A percentile compares a stretch with the other conserved stretches of the same genome.
These are phyloP conservation scores for Danio tinwini DNA, from an alignment of 2,797 vertebrate species.

Conservation along the genomic window DNA sequence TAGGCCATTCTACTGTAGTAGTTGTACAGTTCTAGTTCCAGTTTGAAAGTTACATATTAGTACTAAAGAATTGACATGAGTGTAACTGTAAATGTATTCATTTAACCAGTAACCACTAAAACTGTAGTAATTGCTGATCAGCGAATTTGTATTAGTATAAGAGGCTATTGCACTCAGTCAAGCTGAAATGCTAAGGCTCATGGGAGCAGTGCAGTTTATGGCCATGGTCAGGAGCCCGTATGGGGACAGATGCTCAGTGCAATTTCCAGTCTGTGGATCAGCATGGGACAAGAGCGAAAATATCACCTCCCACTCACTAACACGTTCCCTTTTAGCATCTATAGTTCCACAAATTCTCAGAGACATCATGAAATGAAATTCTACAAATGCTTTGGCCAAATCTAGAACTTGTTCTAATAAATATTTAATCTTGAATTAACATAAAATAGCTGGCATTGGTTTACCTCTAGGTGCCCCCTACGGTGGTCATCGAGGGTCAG, in stretches of 20 bases:
- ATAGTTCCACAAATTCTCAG: neutral
- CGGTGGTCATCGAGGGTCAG: conserved; percentile 64
- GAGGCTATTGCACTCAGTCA: conserved; percentile 18
- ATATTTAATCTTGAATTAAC: conserved; percentile 22
- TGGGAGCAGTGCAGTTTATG: conserved; percentile 36
- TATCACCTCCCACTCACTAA: conserved; percentile 22
- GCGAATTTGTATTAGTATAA: neutral
- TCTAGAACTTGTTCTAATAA: neutral
- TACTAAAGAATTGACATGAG: no score
- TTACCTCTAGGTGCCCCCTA: conserved; percentile 60
- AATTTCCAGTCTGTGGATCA: conserved; percentile 76
- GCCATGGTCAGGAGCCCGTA: conserved; percentile 18
- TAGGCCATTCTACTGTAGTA: no score
- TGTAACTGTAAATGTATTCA: neutral
- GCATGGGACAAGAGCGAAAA: conserved; percentile 48
- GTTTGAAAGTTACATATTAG: no score
- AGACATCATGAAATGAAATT: neutral
- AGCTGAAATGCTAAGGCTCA: conserved; percentile 15
- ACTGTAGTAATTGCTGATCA: conserved; percentile 2
- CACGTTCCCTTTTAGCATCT: neutral
- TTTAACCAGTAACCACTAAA: neutral
- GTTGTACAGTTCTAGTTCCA: no score
- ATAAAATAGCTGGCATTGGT: conserved; percentile 36
- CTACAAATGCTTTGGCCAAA: neutral
- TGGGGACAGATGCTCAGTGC: conserved; percentile 66